Conservation (phyloP, 2,797 vertebrate species). For the Squalus acanthias region DNA sequence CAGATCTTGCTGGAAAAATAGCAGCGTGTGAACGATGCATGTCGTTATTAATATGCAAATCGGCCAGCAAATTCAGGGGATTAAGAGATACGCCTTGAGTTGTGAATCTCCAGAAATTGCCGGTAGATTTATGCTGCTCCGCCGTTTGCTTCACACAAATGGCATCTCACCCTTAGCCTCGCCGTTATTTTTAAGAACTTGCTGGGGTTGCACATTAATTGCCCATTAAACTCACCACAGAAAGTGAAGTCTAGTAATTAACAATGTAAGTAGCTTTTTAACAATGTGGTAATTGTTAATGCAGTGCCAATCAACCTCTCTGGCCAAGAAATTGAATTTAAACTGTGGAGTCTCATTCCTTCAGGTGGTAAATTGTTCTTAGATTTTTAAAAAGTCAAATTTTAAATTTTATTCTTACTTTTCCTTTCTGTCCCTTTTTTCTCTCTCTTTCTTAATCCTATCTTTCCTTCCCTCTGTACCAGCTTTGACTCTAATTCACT, state of each 20-base stretch:
- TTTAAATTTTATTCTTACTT: not conserved
- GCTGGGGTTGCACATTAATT: not conserved
- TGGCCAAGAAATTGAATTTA: not conserved
- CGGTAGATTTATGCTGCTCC: not conserved
- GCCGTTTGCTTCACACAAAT: not conserved
- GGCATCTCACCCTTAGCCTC: no score
- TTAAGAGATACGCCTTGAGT: not conserved
- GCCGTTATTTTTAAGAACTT: not conserved
- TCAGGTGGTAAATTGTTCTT: not conserved
- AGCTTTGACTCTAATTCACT: not conserved
- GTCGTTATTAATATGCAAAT: not conserved
- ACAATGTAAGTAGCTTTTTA: not conserved
- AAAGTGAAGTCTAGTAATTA: not conserved
- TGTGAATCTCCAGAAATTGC: not conserved
- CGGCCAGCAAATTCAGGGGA: not conserved
- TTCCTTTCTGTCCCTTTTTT: not conserved
- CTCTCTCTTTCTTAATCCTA: not conserved
- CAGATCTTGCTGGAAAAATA: not conserved
- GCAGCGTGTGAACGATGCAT: not conserved
- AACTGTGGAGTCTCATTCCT: not conserved
- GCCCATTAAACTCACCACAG: not conserved
- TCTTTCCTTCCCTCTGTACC: not conserved
- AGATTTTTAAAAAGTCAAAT: not conserved
- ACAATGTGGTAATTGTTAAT: not conserved
- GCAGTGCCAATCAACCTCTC: not conserved